A percentile compares a stretch with the other conserved stretches of the same genome.
Conservation (phyloP, 2,888 invertebrate species). For the Matsumyia berberina region DNA sequence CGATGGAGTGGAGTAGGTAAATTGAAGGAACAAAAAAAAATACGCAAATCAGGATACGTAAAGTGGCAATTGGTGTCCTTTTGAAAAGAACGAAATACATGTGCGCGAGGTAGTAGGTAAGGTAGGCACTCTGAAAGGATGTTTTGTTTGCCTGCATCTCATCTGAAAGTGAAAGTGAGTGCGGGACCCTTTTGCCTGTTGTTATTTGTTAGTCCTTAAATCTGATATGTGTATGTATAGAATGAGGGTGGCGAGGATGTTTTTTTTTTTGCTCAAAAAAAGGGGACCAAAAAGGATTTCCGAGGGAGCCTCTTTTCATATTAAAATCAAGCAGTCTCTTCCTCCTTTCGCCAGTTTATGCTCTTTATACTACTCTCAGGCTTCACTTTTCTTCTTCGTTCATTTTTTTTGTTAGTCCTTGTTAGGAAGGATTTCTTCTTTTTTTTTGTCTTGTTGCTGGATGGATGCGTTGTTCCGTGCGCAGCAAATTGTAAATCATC, state of each 20-base stretch:
- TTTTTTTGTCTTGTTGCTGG: conserved; percentile 43
- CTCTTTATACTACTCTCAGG: conserved; percentile 47
- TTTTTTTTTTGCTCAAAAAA: conserved; percentile 30
- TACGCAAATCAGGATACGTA: conserved; percentile 55
- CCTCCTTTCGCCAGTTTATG: conserved; percentile 62
- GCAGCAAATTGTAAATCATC: conserved; percentile 76
- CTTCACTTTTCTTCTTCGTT: conserved; percentile 7
- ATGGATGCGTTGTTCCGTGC: conserved; percentile 74
- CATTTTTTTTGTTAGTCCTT: conserved; percentile 56
- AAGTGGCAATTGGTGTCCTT: conserved; percentile 69
- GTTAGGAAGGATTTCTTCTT: conserved; percentile 49
- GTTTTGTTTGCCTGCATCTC: conserved; percentile 7
- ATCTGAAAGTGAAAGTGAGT: conserved; percentile 39
- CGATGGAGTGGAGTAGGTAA: conserved; percentile 10
- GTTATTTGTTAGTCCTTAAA: conserved; percentile 55
- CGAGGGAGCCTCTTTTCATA: conserved; percentile 75
- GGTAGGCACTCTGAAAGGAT: conserved; percentile 42
- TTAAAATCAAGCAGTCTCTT: conserved; percentile 74
- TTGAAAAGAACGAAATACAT: conserved; percentile 43
- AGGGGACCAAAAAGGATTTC: conserved; percentile 65
- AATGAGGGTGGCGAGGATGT: conserved; percentile 27
- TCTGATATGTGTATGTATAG: conserved; percentile 33
- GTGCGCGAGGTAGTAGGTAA: conserved; percentile 10
- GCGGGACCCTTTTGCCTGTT: conserved; percentile 54
- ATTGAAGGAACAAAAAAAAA: conserved; percentile 22